These are phyloP conservation scores for Mechanitis mazaeus DNA, from an alignment of 2,888 invertebrate species.

Conservation along the genomic window DNA sequence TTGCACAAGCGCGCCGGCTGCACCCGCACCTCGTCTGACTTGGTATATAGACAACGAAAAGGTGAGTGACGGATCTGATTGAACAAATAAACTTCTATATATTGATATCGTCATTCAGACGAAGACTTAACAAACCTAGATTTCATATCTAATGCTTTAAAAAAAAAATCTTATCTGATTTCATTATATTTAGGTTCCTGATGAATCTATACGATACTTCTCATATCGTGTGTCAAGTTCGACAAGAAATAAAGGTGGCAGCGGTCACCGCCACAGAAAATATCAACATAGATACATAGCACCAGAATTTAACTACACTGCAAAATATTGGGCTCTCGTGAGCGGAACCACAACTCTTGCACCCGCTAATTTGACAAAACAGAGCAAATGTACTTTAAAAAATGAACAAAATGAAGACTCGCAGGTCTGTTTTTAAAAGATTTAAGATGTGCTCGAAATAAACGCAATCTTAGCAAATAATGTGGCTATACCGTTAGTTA, in stretches of 20 bases:
- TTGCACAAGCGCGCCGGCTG: conserved; percentile 84
- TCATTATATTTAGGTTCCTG: conserved; percentile 47
- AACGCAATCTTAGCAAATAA: too few relatives aligned
- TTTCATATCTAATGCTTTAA: too few relatives aligned
- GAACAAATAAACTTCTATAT: too few relatives aligned
- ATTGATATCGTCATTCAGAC: too few relatives aligned
- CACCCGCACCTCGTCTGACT: conserved; percentile 83
- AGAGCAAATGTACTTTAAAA: conserved; percentile 64
- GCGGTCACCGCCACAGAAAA: conserved; percentile 61
- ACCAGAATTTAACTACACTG: conserved; percentile 68
- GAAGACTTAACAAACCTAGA: too few relatives aligned
- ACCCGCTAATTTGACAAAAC: conserved; percentile 50
- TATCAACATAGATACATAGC: conserved; percentile 70
- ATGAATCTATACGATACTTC: conserved; percentile 62
- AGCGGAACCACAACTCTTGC: conserved; percentile 60
- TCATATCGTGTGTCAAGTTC: conserved; percentile 70
- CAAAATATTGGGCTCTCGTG: conserved; percentile 68
- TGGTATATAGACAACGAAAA: conserved; percentile 87
- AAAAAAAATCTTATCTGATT: background rate
- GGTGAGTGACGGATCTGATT: conserved; percentile 54
- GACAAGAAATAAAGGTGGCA: conserved; percentile 65
- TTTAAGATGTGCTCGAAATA: background rate
- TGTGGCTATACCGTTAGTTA: too few relatives aligned
- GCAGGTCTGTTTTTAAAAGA: conserved; percentile 44
- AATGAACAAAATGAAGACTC: conserved; percentile 64